These are phyloP conservation scores for Furcifer pardalis DNA, from an alignment of 2,797 vertebrate species.

Conservation along the genomic window DNA sequence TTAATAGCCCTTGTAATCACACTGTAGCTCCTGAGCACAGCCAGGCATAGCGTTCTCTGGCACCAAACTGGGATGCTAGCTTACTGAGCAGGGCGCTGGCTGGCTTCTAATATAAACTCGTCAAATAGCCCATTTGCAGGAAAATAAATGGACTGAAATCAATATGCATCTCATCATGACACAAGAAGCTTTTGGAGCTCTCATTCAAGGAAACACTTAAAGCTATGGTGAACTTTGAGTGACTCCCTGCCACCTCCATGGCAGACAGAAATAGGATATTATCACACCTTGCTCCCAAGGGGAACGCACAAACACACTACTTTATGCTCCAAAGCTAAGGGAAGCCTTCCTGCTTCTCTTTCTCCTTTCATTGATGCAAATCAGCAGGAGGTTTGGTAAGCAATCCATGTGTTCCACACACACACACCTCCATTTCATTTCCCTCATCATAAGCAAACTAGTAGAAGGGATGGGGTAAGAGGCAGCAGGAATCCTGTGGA, in stretches of 20 bases:
- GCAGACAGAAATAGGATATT: background rate
- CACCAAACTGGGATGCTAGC: slow-evolving; percentile 38
- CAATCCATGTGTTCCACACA: background rate
- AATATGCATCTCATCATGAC: background rate
- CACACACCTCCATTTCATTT: background rate
- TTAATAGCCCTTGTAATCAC: slow-evolving; percentile 74
- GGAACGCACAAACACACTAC: accelerated
- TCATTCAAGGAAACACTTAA: background rate
- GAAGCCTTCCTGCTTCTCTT: background rate
- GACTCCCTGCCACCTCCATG: accelerated
- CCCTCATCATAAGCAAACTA: background rate
- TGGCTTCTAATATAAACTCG: background rate
- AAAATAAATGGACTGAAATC: background rate
- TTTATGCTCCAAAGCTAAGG: background rate
- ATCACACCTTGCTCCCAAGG: background rate
- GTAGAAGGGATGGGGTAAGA: background rate
- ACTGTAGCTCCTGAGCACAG: slow-evolving; percentile 61
- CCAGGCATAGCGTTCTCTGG: slow-evolving; percentile 49
- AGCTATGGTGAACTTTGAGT: slow-evolving; percentile 15
- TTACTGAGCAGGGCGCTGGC: background rate
- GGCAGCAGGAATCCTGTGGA: background rate
- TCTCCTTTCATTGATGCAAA: accelerated
- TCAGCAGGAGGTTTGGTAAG: background rate
- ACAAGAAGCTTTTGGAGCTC: slow-evolving; percentile 1
- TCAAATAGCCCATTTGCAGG: slow-evolving; percentile 29